Base-by-base conservation (phyloP, 2,113 vertebrate genomes). In the Formicarius rufipectus region DNA sequence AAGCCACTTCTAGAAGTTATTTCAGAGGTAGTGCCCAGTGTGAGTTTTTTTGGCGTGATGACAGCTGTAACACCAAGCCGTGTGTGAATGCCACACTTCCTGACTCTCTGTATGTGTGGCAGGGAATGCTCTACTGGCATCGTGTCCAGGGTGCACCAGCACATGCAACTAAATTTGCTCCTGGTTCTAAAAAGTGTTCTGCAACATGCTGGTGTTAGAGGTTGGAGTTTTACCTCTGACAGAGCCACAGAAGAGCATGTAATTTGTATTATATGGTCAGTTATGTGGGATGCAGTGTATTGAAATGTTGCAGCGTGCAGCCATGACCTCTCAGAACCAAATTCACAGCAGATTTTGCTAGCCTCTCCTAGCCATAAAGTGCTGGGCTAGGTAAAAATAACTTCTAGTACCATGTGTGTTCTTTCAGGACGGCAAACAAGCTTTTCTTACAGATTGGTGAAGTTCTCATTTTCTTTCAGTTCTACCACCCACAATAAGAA, bases 101-200 rank as follows among this genome's bases (percentile, higher is more conserved):
- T 28, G n/a, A 39, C 47, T 72, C 6, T 1, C 3, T 12, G 8
- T 1, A 3, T 27, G 42, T 49, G 40, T n/a, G 67, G 19, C 0
- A 0, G 53, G 63, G 45, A 63, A 40, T 11, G 20, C 67, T 60
- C 53, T 22, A 1, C 4, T 88, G 83, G 58, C 49, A 88, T 74
- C 52, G 56, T 0, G 1, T 50, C 35, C 9, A 0, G 56, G 13
- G 33, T 39, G 52, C 44, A 64, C 67, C 89, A 76, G 47, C 79
- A 20, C 6, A 50, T 9, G 71, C 52, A 52, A n/a, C 55, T 86
- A 13, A 33, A 93, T 71, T 77, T 92, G 71, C 59, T 84, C 4
- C 0, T 39, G 83, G 16, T 40, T 73, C 22, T 74, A 49, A 37
- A n/a, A 76, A 33, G 62, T 23, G 21, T 47, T 93, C 67, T 83